Evolutionary conservation across 1,140 invertebrate genomes (phyloP).

Genomic region (Lepidurus apus): DNA sequence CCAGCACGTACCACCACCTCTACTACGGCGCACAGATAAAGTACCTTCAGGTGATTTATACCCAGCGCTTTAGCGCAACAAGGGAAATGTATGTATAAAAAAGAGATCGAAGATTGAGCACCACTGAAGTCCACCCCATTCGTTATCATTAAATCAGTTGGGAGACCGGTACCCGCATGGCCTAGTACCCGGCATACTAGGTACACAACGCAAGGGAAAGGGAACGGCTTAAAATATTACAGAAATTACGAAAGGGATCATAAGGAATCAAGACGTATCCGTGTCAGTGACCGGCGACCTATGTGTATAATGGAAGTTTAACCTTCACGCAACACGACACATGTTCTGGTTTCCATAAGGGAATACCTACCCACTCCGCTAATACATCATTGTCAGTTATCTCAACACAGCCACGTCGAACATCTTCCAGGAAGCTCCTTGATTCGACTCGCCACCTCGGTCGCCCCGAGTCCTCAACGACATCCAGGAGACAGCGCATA

Average conservation of each 20-base stretch:
- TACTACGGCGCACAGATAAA: neutral
- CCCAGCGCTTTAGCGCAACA: neutral
- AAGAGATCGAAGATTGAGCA: neutral
- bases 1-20: neutral
- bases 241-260: neutral
- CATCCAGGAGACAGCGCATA: no score
- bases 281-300: neutral
- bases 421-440: no score
- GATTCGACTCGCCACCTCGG: no score
- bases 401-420: no score
- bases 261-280: neutral
- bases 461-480: no score
- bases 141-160: neutral
- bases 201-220: neutral
- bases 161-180: neutral
- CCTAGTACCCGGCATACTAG: neutral
- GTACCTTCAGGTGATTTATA: neutral
- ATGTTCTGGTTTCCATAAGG: no score
- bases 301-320: neutral
- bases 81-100: neutral
- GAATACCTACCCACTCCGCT: no score
- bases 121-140: neutral
- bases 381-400: no score
- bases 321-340: neutral
- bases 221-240: neutral